Evolutionary conservation across 2,888 invertebrate genomes (phyloP).

Genomic region (Eilema caniola): DNA sequence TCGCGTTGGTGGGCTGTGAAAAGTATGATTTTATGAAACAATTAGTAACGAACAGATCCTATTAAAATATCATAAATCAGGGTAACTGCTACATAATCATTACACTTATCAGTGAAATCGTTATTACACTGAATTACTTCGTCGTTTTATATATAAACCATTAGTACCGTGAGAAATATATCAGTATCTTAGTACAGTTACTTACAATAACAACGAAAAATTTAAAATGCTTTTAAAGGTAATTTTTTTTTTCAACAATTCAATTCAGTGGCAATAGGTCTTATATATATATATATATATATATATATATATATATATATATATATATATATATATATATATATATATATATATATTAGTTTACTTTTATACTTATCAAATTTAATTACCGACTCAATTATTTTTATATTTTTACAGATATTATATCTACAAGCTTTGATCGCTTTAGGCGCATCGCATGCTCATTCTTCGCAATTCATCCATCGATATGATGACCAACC

Average conservation of each 20-base stretch:
- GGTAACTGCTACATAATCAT: background rate
- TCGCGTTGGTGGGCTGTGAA: constrained; percentile 1
- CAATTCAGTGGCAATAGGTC: too few relatives aligned
- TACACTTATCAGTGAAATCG: background rate
- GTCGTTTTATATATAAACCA: constrained; percentile 13
- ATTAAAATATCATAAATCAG: constrained; percentile 7
- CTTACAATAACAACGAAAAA: background rate
- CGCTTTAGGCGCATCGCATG: constrained; percentile 33
- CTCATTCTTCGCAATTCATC: constrained; percentile 58
- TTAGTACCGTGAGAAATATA: background rate
- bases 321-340: too few relatives aligned
- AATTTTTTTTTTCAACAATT: background rate
- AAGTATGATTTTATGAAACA: constrained; percentile 19
- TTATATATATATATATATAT: too few relatives aligned
- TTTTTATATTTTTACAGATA: constrained; percentile 29
- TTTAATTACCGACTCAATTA: background rate
- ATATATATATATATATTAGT: background rate
- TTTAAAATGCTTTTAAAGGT: background rate
- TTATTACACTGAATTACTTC: constrained; percentile 3
- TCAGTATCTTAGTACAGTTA: background rate
- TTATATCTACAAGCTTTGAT: constrained; percentile 27
- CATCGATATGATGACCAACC: constrained; percentile 55
- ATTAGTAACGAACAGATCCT: constrained; percentile 12
- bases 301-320: too few relatives aligned
- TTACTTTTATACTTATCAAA: background rate